These are phyloP conservation scores for Acomys russatus DNA, from an alignment of 2,797 vertebrate species.

Conservation along the genomic window DNA sequence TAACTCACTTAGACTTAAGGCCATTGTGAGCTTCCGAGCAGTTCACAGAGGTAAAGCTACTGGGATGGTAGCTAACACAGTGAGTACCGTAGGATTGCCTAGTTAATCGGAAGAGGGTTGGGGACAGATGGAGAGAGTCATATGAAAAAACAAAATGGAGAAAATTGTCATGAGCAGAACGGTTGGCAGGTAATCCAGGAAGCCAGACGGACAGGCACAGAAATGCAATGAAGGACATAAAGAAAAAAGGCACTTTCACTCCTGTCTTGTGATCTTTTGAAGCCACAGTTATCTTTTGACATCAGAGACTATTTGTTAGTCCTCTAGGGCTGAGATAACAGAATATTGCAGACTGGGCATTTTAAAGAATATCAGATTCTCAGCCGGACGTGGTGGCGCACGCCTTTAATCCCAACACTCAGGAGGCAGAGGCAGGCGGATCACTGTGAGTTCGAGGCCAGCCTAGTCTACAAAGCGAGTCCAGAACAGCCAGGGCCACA, in stretches of 20 bases:
- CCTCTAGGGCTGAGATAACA: neutral
- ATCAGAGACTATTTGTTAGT: neutral
- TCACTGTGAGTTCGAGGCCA: too few relatives aligned
- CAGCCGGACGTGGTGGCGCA: too few relatives aligned
- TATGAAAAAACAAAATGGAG: neutral
- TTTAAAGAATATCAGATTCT: neutral
- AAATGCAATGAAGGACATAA: neutral
- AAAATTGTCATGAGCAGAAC: neutral
- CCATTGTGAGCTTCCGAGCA: conserved; percentile 12
- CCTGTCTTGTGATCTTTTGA: neutral
- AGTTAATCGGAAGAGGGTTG: neutral
- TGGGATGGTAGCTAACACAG: neutral
- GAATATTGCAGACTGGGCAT: neutral
- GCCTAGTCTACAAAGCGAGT: too few relatives aligned
- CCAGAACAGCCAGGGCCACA: too few relatives aligned
- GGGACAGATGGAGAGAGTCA: neutral
- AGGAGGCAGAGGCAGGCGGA: too few relatives aligned
- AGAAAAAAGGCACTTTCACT: neutral
- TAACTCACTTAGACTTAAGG: neutral
- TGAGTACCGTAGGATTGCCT: neutral
- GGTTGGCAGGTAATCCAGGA: neutral
- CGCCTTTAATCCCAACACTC: too few relatives aligned
- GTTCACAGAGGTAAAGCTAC: neutral
- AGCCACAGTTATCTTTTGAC: neutral
- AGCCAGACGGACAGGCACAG: neutral